Base-by-base conservation (phyloP, 2,113 vertebrate genomes). In the Toxotes jaculatrix region DNA sequence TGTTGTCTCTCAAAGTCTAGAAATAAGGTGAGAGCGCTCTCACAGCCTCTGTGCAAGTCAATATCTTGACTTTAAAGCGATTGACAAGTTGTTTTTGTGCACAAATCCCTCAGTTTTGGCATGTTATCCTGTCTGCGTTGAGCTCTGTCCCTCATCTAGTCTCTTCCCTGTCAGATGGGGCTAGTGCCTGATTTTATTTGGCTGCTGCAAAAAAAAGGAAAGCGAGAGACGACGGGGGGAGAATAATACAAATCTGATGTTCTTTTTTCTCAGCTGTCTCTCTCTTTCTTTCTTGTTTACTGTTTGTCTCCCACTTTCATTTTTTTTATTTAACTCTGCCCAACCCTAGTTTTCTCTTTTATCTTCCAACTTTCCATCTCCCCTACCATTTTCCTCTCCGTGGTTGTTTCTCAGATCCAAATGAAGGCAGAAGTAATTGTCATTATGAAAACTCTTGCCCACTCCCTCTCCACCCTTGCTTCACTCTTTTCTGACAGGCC, bases 41-140 rank as follows among this genome's bases (percentile, higher is more conserved):
- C 68, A 40, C 68, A 71, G 87, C 84, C 69, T 82, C 74, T 71
- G 76, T 79, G 84, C 82, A 83, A 91, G 90, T 90, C 87, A 89
- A 86, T 91, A 84, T 77, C 32, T 66, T 23, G 76, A 85, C 89
- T 92, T 91, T 86, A 91, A 87, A 89, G 88, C 74, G 55, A 91
- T 85, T 89, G 91, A 92, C 84, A 85, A 69, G 90, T 88, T 88
- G 82, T 90, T 90, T 91, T 87, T 83, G 73, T 69, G 74, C 85
- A 80, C 83, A 88, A 85, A 93, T 91, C 92, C 82, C 62, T 90
- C 71, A 80, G 81, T 91, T 89, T 89, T 77, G 80, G 78, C 78
- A n/a, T 77, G 72, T 89, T 89, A 92, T 93, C 91, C 87, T 77
- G 78, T 87, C 84, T 87, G 80, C 11, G 80, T 55, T 70, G 84